phyloP scores from a whole-genome alignment of 2,888 invertebrate genomes.

The Rosalia funebris region DNA sequence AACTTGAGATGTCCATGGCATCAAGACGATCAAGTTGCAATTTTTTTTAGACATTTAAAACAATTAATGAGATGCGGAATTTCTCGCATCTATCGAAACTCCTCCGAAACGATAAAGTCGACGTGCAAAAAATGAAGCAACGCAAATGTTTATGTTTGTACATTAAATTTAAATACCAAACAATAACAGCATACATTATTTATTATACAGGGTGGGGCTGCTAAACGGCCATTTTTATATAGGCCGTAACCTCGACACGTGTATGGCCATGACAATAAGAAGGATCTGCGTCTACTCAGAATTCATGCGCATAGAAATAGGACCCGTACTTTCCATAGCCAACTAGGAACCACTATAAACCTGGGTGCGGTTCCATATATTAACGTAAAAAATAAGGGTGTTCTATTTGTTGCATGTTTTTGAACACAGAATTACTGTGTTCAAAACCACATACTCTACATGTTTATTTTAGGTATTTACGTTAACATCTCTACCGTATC shows the following conservation, averaged over 20 bases:
- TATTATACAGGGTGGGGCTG: slow-evolving; percentile 8
- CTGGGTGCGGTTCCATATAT: no score
- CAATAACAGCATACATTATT: slow-evolving; percentile 5
- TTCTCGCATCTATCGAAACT: slow-evolving; percentile 1
- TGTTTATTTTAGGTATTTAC: no score
- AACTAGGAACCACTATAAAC: no score
- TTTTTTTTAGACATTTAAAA: slow-evolving; percentile 7
- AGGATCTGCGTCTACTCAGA: no score
- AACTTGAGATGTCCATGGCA: neutral
- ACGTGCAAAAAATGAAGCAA: neutral
- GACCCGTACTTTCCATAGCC: no score
- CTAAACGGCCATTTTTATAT: neutral
- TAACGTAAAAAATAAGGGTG: no score
- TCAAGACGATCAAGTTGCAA: slow-evolving; percentile 20
- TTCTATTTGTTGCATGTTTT: no score
- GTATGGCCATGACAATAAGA: neutral
- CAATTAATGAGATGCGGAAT: slow-evolving; percentile 10
- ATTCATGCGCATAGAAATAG: no score
- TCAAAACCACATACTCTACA: no score
- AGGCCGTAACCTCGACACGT: neutral
- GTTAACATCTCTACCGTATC: no score
- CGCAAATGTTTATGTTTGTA: neutral
- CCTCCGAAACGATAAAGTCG: neutral
- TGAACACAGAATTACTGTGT: no score
- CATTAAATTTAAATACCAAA: slow-evolving; percentile 9